A percentile compares a stretch with the other conserved stretches of the same genome.
Evolutionary conservation across 2,113 vertebrate genomes (phyloP).

Genomic region (Poecilia latipinna): DNA sequence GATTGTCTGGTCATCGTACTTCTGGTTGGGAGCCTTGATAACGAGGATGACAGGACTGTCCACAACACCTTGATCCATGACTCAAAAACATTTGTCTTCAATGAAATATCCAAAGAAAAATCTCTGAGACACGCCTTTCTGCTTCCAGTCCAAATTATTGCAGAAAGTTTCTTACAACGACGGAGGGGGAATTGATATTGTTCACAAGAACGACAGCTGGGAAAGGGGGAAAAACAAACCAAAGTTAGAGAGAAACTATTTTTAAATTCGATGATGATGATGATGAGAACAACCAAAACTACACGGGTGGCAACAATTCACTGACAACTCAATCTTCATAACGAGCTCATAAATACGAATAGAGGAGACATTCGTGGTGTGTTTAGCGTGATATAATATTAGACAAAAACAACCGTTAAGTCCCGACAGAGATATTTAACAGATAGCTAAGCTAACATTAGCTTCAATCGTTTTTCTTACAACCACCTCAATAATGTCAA

Average conservation of each 20-base stretch:
- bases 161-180: neutral
- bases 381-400: neutral
- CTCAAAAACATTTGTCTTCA: constrained; percentile 61
- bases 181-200: no score
- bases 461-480: constrained; percentile 23
- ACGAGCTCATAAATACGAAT: fast-evolving
- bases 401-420: neutral
- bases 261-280: neutral
- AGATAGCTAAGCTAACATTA: constrained; percentile 60
- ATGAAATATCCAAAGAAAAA: neutral
- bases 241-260: neutral
- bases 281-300: neutral
- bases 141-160: constrained; percentile 2
- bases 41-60: constrained; percentile 88
- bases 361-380: fast-evolving
- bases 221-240: neutral
- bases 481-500: neutral
- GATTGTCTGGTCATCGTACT: constrained; percentile 93
- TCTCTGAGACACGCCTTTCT: neutral
- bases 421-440: constrained; percentile 15
- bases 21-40: constrained; percentile 95
- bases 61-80: constrained; percentile 83
- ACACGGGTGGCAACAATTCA: neutral
- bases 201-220: neutral
- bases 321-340: neutral